These are phyloP conservation scores for Pluvialis apricaria DNA, from an alignment of 2,113 vertebrate genomes.

Conservation along the genomic window DNA sequence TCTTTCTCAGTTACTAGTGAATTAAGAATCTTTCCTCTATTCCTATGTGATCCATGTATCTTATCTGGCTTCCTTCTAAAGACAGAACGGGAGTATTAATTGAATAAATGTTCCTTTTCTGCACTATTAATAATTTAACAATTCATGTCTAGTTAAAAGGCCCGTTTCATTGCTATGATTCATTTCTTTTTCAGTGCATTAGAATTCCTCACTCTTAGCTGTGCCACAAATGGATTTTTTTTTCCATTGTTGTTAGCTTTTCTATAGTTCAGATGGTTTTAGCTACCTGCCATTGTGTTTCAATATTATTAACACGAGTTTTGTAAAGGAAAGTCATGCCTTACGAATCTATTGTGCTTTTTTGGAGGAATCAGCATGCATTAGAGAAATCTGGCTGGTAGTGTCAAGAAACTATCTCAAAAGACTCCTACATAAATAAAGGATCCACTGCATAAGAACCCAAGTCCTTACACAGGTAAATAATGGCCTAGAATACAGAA, in stretches of 20 bases:
- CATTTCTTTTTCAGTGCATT: slow-evolving; percentile 45
- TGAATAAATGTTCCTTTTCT: slow-evolving; percentile 52
- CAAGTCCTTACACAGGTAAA: not conserved
- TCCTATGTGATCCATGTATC: slow-evolving; percentile 25
- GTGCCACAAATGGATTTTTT: not conserved
- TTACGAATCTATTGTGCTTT: not conserved
- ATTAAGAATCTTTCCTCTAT: slow-evolving; percentile 9
- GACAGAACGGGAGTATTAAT: slow-evolving; percentile 48
- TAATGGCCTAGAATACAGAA: not conserved
- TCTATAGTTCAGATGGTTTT: not conserved
- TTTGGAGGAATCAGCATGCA: not conserved
- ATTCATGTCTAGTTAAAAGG: slow-evolving; percentile 61
- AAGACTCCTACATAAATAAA: not conserved
- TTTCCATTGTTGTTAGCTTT: not conserved
- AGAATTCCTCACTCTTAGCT: slow-evolving; percentile 5
- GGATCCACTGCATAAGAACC: not conserved
- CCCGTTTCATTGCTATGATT: slow-evolving; percentile 45
- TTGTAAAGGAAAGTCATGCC: not conserved
- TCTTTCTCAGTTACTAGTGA: slow-evolving; percentile 16
- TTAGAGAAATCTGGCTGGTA: not conserved
- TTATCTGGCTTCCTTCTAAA: slow-evolving; percentile 34
- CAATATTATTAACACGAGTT: not conserved
- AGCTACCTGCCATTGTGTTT: not conserved
- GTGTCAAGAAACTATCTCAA: not conserved
- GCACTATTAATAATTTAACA: slow-evolving; percentile 57